phyloP scores from a whole-genome alignment of 1,140 invertebrate genomes.

The Prorops nasuta region DNA sequence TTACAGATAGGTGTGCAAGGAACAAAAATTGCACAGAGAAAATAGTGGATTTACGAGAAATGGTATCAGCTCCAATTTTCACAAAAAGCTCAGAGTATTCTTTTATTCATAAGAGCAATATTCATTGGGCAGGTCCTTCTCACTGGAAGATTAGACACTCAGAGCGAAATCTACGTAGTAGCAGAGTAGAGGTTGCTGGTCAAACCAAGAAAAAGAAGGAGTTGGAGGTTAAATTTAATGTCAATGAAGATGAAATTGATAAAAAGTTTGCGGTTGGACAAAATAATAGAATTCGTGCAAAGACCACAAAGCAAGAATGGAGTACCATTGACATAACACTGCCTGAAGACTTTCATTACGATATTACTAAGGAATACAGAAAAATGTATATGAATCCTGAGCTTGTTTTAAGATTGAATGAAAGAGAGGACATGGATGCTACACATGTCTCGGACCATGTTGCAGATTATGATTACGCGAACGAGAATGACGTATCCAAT shows the following conservation, averaged over 20 bases:
- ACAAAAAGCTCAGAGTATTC: conserved; percentile 64
- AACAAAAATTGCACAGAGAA: conserved; percentile 16
- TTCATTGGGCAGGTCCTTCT: conserved; percentile 73
- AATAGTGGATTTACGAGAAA: conserved; percentile 37
- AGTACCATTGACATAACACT: conserved; percentile 33
- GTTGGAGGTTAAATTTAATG: conserved; percentile 30
- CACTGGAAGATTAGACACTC: conserved; percentile 70
- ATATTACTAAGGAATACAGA: conserved; percentile 10
- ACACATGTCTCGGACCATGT: conserved; percentile 32
- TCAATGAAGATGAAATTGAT: conserved; percentile 10
- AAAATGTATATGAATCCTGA: conserved; percentile 15
- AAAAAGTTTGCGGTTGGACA: conserved; percentile 21
- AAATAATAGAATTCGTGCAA: conserved; percentile 15
- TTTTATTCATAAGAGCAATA: conserved; percentile 60
- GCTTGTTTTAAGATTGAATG: conserved; percentile 3
- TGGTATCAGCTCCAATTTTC: conserved; percentile 34
- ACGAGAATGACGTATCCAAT: conserved; percentile 55
- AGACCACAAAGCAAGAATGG: conserved; percentile 36
- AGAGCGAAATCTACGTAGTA: not conserved
- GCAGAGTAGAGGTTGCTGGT: conserved; percentile 8
- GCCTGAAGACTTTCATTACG: conserved; percentile 31
- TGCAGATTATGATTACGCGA: conserved; percentile 56
- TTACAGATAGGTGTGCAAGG: conserved; percentile 13
- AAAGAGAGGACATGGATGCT: conserved; percentile 21
- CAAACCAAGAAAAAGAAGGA: conserved; percentile 27